Evolutionary conservation across 1,140 invertebrate genomes (phyloP).

Genomic region (Apis florea): DNA sequence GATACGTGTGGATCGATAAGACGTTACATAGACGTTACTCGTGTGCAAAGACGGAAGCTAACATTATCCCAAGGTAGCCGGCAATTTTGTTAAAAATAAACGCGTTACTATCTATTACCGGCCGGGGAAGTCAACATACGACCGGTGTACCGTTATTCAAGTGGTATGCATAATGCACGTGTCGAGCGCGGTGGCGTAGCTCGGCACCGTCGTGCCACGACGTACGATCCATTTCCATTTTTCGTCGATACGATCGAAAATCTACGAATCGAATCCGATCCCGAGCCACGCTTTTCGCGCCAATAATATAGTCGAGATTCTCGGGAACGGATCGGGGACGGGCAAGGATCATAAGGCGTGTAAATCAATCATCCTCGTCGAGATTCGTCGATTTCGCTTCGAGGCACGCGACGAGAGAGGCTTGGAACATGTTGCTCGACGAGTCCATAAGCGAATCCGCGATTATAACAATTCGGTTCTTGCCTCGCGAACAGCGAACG

Average conservation of each 20-base stretch:
- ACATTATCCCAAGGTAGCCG: constrained; percentile 39
- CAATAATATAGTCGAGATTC: too few species aligned
- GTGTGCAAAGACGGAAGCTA: constrained; percentile 31
- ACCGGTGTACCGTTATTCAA: neutral
- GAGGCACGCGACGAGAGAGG: neutral
- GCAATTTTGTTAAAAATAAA: constrained; percentile 63
- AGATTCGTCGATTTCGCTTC: neutral
- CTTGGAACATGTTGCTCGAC: neutral
- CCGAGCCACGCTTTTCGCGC: too few species aligned
- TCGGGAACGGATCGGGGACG: too few species aligned
- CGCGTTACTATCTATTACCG: constrained; percentile 22
- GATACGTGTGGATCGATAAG: constrained; percentile 53
- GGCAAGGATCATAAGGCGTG: too few species aligned
- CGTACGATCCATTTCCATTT: neutral
- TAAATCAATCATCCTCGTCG: neutral
- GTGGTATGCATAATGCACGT: constrained; percentile 2
- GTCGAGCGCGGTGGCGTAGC: too few species aligned
- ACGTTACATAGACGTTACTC: constrained; percentile 27
- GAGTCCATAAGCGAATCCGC: neutral
- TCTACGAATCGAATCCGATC: too few species aligned
- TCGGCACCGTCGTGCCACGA: neutral
- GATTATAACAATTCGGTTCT: constrained; percentile 28
- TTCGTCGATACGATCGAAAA: neutral
- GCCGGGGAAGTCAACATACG: constrained; percentile 12
- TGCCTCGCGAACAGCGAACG: constrained; percentile 17